Evolutionary conservation across 2,797 vertebrate genomes (phyloP), one percentile per base, ranked within the genome.

Genomic region (Valencia hispanica): DNA sequence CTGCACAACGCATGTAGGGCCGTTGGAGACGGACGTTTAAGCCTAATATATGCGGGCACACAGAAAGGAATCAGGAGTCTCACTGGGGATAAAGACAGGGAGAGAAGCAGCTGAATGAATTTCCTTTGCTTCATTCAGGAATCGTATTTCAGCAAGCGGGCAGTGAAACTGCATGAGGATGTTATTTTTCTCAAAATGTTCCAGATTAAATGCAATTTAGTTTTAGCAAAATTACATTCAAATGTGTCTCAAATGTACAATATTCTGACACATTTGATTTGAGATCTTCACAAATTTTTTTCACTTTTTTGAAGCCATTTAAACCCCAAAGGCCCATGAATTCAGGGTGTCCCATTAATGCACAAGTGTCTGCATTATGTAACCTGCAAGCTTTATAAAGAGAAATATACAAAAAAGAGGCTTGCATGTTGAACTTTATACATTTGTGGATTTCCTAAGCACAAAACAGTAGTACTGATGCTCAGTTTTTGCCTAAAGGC

Each of bases 1-100:
- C 55, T 57, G 83, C 85, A 89, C 87, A 81, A 82, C 82, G 53
- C 77, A 68, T 78, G 78, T 48, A 65, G 84, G 82, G 82, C 88
- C 89, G 88, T 83, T 74, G 77, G 86, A 89, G 79, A 90, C 77
- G 83, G 84, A 86, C 83, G 87, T 77, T 79, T 84, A 80, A 55
- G 86, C 74, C 55, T 92, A 88, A 94, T 93, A 84, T 90, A 91
- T 91, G 92, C 88, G 3, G 70, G 57, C 73, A 36, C 89, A 87
- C 48, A 83, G 91, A 84, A 87, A 80, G 71, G 72, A 84, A 77
- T 79, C 73, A 76, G 74, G 61, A 79, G 70, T 75, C 10, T 11
- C 39, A 68, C 15, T 1, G 14, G 66, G 30, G 43, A 55, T 77
- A 39, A 45, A 39, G 39, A 32, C 14, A 57, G 32, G 30, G 41